Percentiles rank a stretch among this genome's conserved stretches.
phyloP scores from a whole-genome alignment of 2,797 vertebrate species.

The Uromys caudimaculatus region DNA sequence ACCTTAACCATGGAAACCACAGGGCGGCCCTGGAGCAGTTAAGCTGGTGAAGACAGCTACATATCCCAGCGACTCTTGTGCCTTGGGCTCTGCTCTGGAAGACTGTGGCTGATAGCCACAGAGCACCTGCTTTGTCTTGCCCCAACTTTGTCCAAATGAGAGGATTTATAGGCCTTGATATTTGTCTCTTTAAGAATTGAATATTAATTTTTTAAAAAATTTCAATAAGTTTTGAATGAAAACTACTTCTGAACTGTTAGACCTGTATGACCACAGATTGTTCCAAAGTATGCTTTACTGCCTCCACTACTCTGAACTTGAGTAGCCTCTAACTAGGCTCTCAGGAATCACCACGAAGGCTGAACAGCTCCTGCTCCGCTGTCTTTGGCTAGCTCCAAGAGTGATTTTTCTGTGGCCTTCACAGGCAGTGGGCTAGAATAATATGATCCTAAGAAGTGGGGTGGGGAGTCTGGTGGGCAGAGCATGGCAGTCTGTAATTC shows the following conservation, averaged over 20 bases:
- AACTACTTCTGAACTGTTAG: constrained; percentile 11
- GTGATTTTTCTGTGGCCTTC: background rate
- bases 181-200: constrained; percentile 23
- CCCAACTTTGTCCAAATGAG: background rate
- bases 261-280: background rate
- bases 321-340: background rate
- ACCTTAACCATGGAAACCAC: background rate
- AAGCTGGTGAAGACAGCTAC: rapidly evolving
- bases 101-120: background rate
- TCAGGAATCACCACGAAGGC: background rate
- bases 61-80: too few species aligned
- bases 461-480: background rate
- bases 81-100: rapidly evolving
- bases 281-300: background rate
- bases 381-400: background rate
- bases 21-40: rapidly evolving
- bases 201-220: background rate
- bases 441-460: background rate
- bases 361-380: background rate
- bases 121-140: background rate
- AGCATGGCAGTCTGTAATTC: background rate
- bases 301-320: background rate
- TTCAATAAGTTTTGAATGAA: background rate
- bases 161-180: background rate
- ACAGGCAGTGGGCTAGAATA: background rate